Base-by-base conservation (phyloP, 2,113 vertebrate genomes). In the Peromyscus leucopus region DNA sequence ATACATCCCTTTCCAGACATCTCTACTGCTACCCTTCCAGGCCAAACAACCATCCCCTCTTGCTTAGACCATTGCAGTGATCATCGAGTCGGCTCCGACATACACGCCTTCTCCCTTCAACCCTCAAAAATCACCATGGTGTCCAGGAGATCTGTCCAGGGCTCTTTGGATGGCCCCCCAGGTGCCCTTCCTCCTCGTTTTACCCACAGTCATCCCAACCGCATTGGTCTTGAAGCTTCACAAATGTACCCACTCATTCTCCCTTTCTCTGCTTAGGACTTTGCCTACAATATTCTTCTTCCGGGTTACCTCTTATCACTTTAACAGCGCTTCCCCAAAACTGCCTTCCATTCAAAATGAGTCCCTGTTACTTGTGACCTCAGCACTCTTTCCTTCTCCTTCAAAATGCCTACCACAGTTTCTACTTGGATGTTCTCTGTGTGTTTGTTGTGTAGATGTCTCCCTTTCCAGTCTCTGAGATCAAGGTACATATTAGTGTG, bases 391-490 rank as follows among this genome's bases (percentile, higher is more conserved):
- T 51, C 63, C 48, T 93, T 55, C 79, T 83, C 79, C 83, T 87
- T 91, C 87, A 94, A 57, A 84, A 80, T 80, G 33, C 55, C 82
- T 79, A 61, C 80, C 57, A 76, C 0, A 10, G 42, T 90, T 89
- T 80, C 10, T 42, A 80, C 33, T 71, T 71, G 31, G n/a, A 71
- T 63, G 91, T 42, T 55, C 59, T 10, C n/a, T 65, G 9, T 85
- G 36, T 26, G 7, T 55, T 82, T 80, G 63, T 39, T 51, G 12
- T 90, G 80, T 39, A 22, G 3, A 71, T 90, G 1, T 31, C n/a
- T 75, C 59, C 5, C n/a, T 39, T 93, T 65, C 42, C n/a, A 97
- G 48, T 69, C 10, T 92, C n/a, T 63, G 22, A 96, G 17, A 91
- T 31, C 71, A 90, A 36, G 59, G 22, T 55, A 7, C 24, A 46